These are phyloP conservation scores for Amphiura filiformis DNA, from an alignment of 35 echinoderm and acorn worm genomes.

Conservation along the genomic window DNA sequence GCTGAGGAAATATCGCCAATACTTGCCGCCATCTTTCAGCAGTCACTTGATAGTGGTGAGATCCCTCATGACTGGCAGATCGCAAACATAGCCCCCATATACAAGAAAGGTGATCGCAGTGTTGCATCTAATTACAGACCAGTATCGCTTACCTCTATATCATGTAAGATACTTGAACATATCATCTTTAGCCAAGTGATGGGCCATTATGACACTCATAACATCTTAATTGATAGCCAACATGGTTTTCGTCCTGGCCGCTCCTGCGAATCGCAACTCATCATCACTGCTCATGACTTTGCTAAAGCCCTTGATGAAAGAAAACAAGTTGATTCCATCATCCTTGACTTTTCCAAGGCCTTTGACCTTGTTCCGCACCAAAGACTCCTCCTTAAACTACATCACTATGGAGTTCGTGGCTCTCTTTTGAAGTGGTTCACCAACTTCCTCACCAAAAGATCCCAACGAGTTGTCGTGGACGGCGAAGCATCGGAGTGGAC, in stretches of 20 bases:
- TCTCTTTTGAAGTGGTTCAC: conserved; percentile 30
- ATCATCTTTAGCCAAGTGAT: conserved; percentile 8
- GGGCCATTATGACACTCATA: conserved; percentile 13
- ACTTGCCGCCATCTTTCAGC: conserved; percentile 29
- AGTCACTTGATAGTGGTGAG: conserved; percentile 40
- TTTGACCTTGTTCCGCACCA: conserved; percentile 22
- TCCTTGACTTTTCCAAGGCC: conserved; percentile 13
- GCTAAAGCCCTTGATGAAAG: conserved; percentile 12
- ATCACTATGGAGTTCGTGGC: conserved; percentile 40
- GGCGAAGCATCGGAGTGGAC: conserved; percentile 39
- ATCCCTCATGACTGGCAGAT: conserved; percentile 34
- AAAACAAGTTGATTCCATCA: conserved; percentile 29
- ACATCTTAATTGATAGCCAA: conserved; percentile 3
- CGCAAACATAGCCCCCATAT: conserved; percentile 45
- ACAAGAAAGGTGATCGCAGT: conserved; percentile 39
- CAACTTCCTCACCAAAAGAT: conserved; percentile 38
- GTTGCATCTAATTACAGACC: conserved; percentile 29
- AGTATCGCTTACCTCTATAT: conserved; percentile 36
- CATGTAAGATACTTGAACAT: conserved; percentile 15
- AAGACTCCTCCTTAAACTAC: background rate
- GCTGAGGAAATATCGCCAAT: conserved; percentile 22
- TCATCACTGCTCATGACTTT: conserved; percentile 27
- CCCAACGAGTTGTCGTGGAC: conserved; percentile 63
- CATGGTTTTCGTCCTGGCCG: conserved; percentile 13
- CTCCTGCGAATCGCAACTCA: conserved; percentile 22